Evolutionary conservation across 2,888 invertebrate genomes (phyloP).

Genomic region (Drosophila basisetae): DNA sequence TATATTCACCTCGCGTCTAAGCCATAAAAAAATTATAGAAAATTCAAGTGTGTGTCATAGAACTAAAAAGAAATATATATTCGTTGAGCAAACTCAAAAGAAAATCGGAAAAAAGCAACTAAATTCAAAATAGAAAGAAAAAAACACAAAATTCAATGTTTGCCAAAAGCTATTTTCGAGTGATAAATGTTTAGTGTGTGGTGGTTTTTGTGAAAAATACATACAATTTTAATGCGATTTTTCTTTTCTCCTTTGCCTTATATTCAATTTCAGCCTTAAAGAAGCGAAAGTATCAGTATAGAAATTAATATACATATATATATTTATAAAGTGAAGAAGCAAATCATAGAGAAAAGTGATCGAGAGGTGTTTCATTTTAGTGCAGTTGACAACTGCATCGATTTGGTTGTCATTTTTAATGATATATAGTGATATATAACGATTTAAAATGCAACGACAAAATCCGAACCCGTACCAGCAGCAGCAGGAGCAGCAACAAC

Average conservation of each 20-base stretch:
- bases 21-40: conserved; percentile 25
- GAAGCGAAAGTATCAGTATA: conserved; percentile 72
- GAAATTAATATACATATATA: conserved; percentile 52
- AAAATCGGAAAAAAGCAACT: conserved; percentile 26
- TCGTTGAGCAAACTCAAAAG: conserved; percentile 41
- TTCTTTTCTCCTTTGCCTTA: conserved; percentile 38
- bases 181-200: conserved; percentile 44
- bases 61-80: conserved; percentile 30
- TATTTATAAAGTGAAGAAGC: conserved; percentile 74
- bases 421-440: conserved; percentile 85
- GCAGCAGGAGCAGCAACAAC: conserved; percentile 86
- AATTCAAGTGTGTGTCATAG: conserved; percentile 37
- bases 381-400: conserved; percentile 76
- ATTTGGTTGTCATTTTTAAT: conserved; percentile 83
- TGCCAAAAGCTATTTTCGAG: conserved; percentile 51
- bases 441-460: conserved; percentile 91
- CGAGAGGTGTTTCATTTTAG: conserved; percentile 72
- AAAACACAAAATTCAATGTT: conserved; percentile 22
- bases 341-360: conserved; percentile 75
- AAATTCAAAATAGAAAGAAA: conserved; percentile 15
- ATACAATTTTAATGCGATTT: conserved; percentile 35
- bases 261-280: conserved; percentile 79
- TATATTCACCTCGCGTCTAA: conserved; percentile 28
- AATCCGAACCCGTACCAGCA: conserved; percentile 86
- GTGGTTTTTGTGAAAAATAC: conserved; percentile 19